Conservation (phyloP, 2,888 invertebrate species). For the Cheilosia urbana region DNA sequence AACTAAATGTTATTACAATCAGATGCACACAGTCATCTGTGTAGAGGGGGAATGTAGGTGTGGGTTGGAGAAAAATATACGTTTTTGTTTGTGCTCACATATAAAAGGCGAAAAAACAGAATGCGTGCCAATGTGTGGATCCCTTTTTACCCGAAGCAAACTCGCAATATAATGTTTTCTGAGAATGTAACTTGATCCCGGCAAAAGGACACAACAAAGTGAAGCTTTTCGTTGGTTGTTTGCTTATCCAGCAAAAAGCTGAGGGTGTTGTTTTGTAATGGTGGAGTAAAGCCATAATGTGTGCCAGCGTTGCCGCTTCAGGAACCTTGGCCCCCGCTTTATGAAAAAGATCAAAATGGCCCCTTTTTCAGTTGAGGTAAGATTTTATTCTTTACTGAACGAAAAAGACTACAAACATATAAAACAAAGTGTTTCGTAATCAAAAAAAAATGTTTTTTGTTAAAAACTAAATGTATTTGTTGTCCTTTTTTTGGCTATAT, state of each 20-base stretch:
- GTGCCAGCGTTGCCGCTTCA: too few species aligned
- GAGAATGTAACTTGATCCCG: conserved; percentile 28
- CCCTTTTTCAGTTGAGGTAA: too few species aligned
- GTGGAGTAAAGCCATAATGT: neutral
- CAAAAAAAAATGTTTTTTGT: too few species aligned
- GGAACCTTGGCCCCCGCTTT: too few species aligned
- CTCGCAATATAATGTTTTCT: conserved; percentile 44
- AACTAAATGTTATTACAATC: conserved; percentile 67
- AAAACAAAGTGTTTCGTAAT: too few species aligned
- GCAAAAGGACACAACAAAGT: conserved; percentile 21
- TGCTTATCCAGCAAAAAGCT: conserved; percentile 30
- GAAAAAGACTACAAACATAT: too few species aligned
- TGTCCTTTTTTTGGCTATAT: too few species aligned
- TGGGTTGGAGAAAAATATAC: neutral
- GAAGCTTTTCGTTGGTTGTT: conserved; percentile 44
- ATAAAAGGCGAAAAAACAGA: neutral
- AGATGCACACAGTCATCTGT: conserved; percentile 41
- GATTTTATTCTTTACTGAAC: too few species aligned
- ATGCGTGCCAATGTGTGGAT: conserved; percentile 10
- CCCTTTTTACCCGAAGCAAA: conserved; percentile 34
- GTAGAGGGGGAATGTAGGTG: neutral
- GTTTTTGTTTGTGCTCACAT: conserved; percentile 9
- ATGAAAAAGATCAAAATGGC: too few species aligned
- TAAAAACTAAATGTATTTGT: too few species aligned
- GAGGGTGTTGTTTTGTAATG: neutral